Evolutionary conservation across 2,113 vertebrate species (phyloP).

Genomic region (Epinephelus cyanopodus): DNA sequence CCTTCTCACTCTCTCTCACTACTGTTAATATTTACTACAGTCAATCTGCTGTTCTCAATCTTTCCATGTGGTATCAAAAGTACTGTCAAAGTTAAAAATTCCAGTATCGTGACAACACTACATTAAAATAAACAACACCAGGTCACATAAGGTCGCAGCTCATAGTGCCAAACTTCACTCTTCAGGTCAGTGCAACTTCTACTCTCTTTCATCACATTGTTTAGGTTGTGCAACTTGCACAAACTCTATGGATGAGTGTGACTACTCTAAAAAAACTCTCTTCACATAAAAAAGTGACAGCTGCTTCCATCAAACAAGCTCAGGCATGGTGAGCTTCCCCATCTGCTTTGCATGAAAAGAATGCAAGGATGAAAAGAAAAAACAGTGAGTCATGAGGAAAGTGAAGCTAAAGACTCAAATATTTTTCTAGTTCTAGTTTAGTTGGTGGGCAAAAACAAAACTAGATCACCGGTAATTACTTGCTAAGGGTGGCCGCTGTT

Average conservation of each 20-base stretch:
- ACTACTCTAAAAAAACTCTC: not conserved
- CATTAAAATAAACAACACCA: too few species aligned
- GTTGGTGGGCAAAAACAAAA: not conserved
- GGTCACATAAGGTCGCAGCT: too few species aligned
- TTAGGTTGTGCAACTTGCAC: not conserved
- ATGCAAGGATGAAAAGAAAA: not conserved
- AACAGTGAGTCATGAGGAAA: not conserved
- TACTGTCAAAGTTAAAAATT: too few species aligned
- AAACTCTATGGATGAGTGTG: not conserved
- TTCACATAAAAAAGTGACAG: not conserved
- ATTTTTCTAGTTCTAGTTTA: not conserved
- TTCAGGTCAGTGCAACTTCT: too few species aligned
- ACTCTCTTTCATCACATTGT: not conserved
- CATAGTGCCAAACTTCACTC: too few species aligned
- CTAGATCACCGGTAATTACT: not conserved
- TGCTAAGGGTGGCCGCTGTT: not conserved
- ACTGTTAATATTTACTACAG: too few species aligned
- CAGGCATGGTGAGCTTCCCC: not conserved
- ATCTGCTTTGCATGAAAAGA: not conserved
- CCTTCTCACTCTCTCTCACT: too few species aligned
- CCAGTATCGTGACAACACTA: too few species aligned
- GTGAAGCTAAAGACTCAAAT: not conserved
- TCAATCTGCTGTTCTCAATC: too few species aligned
- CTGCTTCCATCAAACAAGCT: not conserved
- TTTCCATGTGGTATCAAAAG: too few species aligned